Conservation (phyloP, 2,888 invertebrate genomes). For the Himalopsyche kuldschensis region DNA sequence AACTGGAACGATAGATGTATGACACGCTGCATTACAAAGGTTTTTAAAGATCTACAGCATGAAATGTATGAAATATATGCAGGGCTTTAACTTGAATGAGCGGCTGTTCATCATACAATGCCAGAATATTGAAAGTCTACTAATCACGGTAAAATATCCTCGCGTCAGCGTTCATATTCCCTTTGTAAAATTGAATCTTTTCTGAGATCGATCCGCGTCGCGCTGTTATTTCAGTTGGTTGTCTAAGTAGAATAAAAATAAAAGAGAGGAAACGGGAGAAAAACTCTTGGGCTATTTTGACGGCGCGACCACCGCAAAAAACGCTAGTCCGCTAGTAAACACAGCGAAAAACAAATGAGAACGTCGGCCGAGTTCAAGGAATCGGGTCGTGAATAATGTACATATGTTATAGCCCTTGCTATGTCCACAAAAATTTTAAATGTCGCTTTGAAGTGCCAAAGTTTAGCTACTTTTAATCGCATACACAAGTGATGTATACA, state of each 20-base stretch:
- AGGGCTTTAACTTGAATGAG: no score
- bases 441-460: neutral
- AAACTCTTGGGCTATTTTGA: neutral
- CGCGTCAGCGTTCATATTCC: no score
- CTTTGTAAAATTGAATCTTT: no score
- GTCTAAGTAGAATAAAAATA: neutral
- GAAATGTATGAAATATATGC: no score
- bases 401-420: neutral
- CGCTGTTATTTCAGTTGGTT: neutral
- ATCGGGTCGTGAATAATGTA: neutral
- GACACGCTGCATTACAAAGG: no score
- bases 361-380: neutral
- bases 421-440: neutral
- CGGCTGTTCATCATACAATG: no score
- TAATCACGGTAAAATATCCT: no score
- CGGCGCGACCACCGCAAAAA: neutral
- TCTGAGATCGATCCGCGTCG: neutral
- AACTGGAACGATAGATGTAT: no score
- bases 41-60: no score
- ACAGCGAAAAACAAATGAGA: neutral
- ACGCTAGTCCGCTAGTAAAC: neutral
- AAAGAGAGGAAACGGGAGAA: neutral
- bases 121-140: no score
- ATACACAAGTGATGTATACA: no score
- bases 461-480: no score